A percentile compares a stretch with the other conserved stretches of the same genome.
phyloP scores from a whole-genome alignment of 2,888 invertebrate species.

The Coleophora flavipennella region DNA sequence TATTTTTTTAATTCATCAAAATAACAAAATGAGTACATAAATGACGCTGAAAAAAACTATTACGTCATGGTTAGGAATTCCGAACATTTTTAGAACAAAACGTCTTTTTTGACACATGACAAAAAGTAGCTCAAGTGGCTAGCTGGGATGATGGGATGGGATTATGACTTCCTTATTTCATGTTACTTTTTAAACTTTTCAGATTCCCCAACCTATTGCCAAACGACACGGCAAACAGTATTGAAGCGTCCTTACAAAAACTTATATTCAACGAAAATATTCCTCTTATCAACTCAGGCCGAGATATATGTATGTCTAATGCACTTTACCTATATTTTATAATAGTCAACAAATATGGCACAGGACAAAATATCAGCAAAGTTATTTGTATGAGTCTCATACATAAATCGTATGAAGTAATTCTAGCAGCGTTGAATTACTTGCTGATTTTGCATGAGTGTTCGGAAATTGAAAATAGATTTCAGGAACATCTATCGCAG shows the following conservation, averaged over 20 bases:
- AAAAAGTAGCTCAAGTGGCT: too few species aligned
- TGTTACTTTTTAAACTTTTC: too few species aligned
- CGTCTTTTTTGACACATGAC: too few species aligned
- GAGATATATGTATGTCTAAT: conserved; percentile 35
- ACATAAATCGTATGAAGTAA: conserved; percentile 33
- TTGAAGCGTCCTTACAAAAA: conserved; percentile 20
- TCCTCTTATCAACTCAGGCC: conserved; percentile 24
- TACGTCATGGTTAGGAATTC: too few species aligned
- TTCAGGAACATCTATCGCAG: conserved; percentile 28
- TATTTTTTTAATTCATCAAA: too few species aligned
- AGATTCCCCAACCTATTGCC: conserved; percentile 32
- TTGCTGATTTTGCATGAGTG: conserved; percentile 26
- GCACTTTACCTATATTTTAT: conserved; percentile 24
- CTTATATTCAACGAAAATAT: conserved; percentile 23
- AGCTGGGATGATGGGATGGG: too few species aligned
- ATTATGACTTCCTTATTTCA: too few species aligned
- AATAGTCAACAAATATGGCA: conserved; percentile 16
- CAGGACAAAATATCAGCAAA: conserved; percentile 8
- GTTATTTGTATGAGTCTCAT: conserved; percentile 21
- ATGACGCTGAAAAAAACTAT: too few species aligned
- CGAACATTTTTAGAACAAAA: too few species aligned
- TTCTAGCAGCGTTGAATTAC: conserved; percentile 27
- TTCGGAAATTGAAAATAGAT: conserved; percentile 24
- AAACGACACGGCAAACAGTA: conserved; percentile 15
- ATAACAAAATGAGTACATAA: too few species aligned